Percentiles rank a stretch among this genome's conserved stretches.
These are phyloP conservation scores for Anguilla pacifica DNA, from an alignment of 2,797 vertebrate genomes.

Conservation along the genomic window DNA sequence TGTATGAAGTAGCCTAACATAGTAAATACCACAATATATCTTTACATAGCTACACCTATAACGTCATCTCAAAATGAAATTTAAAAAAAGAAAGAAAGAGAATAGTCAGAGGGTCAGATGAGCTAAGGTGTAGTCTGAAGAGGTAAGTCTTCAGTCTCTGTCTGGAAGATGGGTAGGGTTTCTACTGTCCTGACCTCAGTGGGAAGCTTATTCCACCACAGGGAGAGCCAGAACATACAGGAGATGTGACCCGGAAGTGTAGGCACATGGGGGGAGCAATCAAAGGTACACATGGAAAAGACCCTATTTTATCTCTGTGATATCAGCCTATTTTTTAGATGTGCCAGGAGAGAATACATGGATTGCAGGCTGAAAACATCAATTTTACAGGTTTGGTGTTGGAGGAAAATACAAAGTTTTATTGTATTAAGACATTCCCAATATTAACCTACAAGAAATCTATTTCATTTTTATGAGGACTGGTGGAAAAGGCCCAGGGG, in stretches of 20 bases:
- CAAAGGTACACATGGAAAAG: background rate
- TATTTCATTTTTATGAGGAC: conserved; percentile 7
- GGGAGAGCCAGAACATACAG: background rate
- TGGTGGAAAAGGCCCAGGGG: conserved; percentile 4
- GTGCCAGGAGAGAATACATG: background rate
- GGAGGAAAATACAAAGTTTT: background rate
- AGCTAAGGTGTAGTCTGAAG: too few relatives aligned
- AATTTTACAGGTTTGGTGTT: background rate
- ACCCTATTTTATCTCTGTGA: background rate
- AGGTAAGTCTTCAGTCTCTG: too few relatives aligned
- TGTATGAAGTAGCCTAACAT: too few relatives aligned
- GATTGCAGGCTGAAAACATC: background rate
- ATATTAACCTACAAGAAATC: conserved; percentile 13
- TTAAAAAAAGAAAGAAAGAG: too few relatives aligned
- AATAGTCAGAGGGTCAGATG: too few relatives aligned
- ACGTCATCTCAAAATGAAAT: too few relatives aligned
- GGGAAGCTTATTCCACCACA: too few relatives aligned
- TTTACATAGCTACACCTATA: too few relatives aligned
- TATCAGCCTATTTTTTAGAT: background rate
- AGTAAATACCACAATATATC: too few relatives aligned
- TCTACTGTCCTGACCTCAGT: too few relatives aligned
- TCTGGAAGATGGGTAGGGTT: too few relatives aligned
- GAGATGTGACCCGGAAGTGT: background rate
- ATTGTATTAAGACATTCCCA: conserved; percentile 14
- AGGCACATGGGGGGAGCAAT: background rate